Evolutionary conservation across 2,797 vertebrate genomes (phyloP).

Genomic region (Sebastes umbrosus): DNA sequence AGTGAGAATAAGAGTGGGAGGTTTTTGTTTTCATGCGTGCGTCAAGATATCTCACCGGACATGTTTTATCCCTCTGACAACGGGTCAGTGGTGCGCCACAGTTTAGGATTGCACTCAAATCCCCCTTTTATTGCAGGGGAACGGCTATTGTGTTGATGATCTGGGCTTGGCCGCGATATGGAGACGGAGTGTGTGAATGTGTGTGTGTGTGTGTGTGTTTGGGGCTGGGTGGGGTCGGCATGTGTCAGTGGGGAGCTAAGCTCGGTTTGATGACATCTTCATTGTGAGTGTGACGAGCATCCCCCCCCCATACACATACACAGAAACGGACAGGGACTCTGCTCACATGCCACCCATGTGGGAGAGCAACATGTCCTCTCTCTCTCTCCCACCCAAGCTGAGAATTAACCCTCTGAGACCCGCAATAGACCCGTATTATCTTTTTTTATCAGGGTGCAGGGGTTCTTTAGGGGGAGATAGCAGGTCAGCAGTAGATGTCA

Average conservation of each 20-base stretch:
- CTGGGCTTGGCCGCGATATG: not conserved
- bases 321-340: not conserved
- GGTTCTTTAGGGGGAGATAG: too few relatives aligned
- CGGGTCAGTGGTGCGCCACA: conserved; percentile 22
- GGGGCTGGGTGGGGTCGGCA: conserved; percentile 26
- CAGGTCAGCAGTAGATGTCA: too few relatives aligned
- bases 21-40: not conserved
- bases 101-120: conserved; percentile 39
- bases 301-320: not conserved
- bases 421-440: too few relatives aligned
- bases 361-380: conserved; percentile 4
- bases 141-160: conserved; percentile 45
- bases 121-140: conserved; percentile 23
- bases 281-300: conserved; percentile 52
- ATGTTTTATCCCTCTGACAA: conserved; percentile 20
- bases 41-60: not conserved
- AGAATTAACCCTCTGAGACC: conserved; percentile 8
- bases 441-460: too few relatives aligned
- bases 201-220: conserved; percentile 33
- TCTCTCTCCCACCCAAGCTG: conserved; percentile 16
- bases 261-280: conserved; percentile 62
- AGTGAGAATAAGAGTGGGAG: not conserved
- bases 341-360: conserved; percentile 44
- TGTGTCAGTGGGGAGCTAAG: conserved; percentile 22
- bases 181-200: conserved; percentile 11